Evolutionary conservation across 1,140 invertebrate genomes (phyloP), one percentile per base, ranked within the genome.

Genomic region (Melitaea cinxia): DNA sequence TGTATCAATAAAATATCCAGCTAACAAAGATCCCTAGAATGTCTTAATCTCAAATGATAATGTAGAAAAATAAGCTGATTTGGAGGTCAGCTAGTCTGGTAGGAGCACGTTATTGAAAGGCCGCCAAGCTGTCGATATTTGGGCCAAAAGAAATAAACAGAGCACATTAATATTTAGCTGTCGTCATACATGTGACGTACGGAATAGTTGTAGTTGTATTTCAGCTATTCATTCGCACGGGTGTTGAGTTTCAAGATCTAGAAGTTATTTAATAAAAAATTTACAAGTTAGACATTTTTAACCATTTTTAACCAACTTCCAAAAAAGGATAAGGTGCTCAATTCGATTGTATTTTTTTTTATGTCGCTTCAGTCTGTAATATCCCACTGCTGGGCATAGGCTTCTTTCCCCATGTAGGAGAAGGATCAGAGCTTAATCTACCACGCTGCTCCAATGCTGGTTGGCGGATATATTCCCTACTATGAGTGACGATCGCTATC

Each of bases 111-210:
- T 70, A 72, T 75, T 75, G 73, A 75, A 70, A 53, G 15, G 30
- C 59, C 61, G 73, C 73, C 73, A 75, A 75, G 39, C 42, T 68
- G 67, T 70, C 70, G 67, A 65, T 70, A 56, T 61, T 60, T 54
- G 56, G 26, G 73, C 73, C 73, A 72, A 72, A 70, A 67, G 70
- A 72, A 72, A 72, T 72, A 72, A 74, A 71, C 66, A 72, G 42
- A 33, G 37, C 45, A 59, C 53, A 71, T 68, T 65, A 60, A 67
- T 67, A 67, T 56, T 55, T 59, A 42, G 10, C 26, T 54, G 35
- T 50, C 63, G 56, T 45, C 63, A 53, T 53, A 59, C 24, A 14
- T 33, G 65, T 67, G 65, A 66, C 65, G 64, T 66, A 37, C 50
- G 24, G n/a, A 49, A 66, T 55, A 47, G 19, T 47, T 47, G 19